phyloP scores from a whole-genome alignment of 2,888 invertebrate genomes.

The Heliconius aoede region DNA sequence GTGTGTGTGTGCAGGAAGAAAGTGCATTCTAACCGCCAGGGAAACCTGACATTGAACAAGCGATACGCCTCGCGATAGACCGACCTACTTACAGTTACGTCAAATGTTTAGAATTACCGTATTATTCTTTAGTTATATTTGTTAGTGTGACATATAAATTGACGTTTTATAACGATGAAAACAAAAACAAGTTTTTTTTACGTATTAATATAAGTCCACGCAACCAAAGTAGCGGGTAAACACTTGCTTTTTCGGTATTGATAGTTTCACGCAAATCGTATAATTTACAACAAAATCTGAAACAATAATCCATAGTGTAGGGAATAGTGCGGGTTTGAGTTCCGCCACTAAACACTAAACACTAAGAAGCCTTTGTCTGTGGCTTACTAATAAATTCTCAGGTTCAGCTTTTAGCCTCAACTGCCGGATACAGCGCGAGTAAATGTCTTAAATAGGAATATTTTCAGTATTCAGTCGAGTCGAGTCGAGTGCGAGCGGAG shows the following conservation, averaged over 20 bases:
- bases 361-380: no score
- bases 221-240: no score
- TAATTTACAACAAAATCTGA: no score
- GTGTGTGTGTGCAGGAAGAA: slow-evolving; percentile 69
- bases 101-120: slow-evolving; percentile 12
- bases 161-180: neutral
- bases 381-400: no score
- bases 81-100: slow-evolving; percentile 43
- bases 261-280: no score
- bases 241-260: no score
- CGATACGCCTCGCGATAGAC: slow-evolving; percentile 53
- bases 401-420: no score
- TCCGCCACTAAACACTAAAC: neutral
- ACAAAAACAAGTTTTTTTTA: no score
- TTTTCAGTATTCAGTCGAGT: slow-evolving; percentile 2
- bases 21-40: slow-evolving; percentile 79
- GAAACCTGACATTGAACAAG: slow-evolving; percentile 71
- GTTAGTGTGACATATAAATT: neutral
- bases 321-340: neutral
- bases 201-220: no score
- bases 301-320: neutral
- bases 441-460: neutral
- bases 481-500: neutral
- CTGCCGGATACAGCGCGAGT: no score
- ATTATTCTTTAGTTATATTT: neutral